Conservation (phyloP, 2,888 invertebrate species). For the Conus canariensis region DNA sequence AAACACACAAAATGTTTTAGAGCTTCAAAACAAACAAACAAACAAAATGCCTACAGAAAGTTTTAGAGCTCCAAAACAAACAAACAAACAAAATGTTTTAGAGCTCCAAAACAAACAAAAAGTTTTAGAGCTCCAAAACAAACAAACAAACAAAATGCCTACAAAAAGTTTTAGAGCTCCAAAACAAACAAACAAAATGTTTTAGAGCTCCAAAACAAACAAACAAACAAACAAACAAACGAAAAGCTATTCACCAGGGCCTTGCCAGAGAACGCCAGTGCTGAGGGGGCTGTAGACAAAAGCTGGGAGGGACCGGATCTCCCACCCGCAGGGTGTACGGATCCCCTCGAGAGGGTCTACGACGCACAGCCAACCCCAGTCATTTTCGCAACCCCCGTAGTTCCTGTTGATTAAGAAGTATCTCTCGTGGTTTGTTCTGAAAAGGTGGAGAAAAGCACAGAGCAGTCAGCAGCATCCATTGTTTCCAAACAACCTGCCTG, state of each 20-base stretch:
- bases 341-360: not conserved
- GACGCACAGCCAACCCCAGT: constrained; percentile 35
- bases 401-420: constrained; percentile 30
- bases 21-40: no score
- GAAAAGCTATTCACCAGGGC: not conserved
- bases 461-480: not conserved
- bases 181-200: no score
- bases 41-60: no score
- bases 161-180: no score
- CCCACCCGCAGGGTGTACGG: constrained; percentile 25
- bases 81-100: no score
- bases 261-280: not conserved
- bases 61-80: no score
- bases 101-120: no score
- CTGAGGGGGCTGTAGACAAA: constrained; percentile 20
- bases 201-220: not conserved
- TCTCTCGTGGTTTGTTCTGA: not conserved
- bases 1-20: no score
- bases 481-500: no score
- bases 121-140: no score
- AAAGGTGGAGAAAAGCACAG: not conserved
- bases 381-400: constrained; percentile 33
- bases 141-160: no score
- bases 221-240: not conserved
- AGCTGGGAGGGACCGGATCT: not conserved